Base-by-base conservation (phyloP, 2,888 invertebrate species). In the Steinernema scapterisci region DNA sequence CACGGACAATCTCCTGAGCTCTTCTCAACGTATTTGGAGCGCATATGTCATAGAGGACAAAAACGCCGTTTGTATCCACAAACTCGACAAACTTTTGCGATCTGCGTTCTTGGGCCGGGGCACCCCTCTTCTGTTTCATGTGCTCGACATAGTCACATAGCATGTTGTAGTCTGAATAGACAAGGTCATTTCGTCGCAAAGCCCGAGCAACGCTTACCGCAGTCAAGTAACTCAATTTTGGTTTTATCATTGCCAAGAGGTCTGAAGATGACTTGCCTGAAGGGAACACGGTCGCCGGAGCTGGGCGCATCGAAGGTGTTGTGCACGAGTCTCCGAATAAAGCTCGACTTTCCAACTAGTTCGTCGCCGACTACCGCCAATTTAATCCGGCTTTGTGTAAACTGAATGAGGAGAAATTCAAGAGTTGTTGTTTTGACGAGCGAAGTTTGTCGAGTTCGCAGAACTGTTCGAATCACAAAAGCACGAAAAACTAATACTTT, bases 211-310 rank as follows among this genome's bases (percentile, higher is more conserved):
- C 38, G 7, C 25, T 63, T 63, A 63, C 63, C 63, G n/a, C 63
- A 63, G n/a, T 63, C 63, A 16, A 63, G 63, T 1, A 63, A 13
- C 31, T 63, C 63, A 25, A 63, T 63, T 63, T 63, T 63, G 16
- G 63, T 63, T 27, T 63, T 63, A 16, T 63, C 63, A 63, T 63
- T 27, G 9, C 27, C 63, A 5, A 63, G 63, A 16, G 63, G 63
- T n/a, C 31, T 63, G 6, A 63, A 63, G 31, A 63, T 63, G 27
- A 63, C 63, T 19, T 63, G 63, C n/a, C 63, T 63, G 63, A 63
- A 63, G 2, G 63, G 31, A 3, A 5, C 31, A 31, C 27, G 63
- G 13, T 63, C 19, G 38, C 63, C 27, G 23, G 63, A 21, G 2
- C 21, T 25, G 31, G 63, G 38, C 21, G 63, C 63, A 9, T 63